Evolutionary conservation across 2,888 invertebrate species (phyloP), one percentile per base, ranked within the genome.

Genomic region (Amiota communis): DNA sequence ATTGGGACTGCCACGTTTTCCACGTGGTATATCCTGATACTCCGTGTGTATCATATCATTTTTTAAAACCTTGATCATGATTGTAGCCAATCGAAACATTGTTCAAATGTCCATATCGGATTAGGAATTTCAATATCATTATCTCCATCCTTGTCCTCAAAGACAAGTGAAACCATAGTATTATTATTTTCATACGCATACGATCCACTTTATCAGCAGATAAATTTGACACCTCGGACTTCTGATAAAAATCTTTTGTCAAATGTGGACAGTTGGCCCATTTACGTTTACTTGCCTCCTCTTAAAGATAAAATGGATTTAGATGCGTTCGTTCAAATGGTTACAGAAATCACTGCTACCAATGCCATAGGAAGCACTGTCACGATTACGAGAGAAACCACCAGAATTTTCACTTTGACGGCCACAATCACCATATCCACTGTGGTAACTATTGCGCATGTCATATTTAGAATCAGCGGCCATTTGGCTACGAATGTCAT

Each of bases 21-120:
- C 91, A 49, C 94, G 91, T 0, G 96, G 94, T n/a, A 91, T 91
- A 23, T 92, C 91, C 89, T 98, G 98, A 1, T 93, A 94, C 78
- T 97, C 96, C 75, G 97, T 97, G 86, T 98, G 98, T 79, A 98
- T 95, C 80, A 98, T 91, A 12, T 97, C 98, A 98, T 75, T 92
- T 92, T 36, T 89, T 89, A 87, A 98, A 98, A 0, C 93, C 94
- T 78, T 95, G 95, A 95, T 95, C 68, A 91, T 88, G 67, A 98
- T 95, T 91, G 97, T 95, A 0, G 90, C 90, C 77, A 98, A 76
- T 92, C 90, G 86, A 96, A 97, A 68, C 95, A 95, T 82, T 98
- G 95, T 80, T 95, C 93, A 90, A 98, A 98, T 49, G 93, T 94
- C 80, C 91, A 88, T 1, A 90, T 77, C 0, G 90, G 90, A 84